Evolutionary conservation across 2,113 vertebrate species (phyloP).

Genomic region (Piaya cayana): DNA sequence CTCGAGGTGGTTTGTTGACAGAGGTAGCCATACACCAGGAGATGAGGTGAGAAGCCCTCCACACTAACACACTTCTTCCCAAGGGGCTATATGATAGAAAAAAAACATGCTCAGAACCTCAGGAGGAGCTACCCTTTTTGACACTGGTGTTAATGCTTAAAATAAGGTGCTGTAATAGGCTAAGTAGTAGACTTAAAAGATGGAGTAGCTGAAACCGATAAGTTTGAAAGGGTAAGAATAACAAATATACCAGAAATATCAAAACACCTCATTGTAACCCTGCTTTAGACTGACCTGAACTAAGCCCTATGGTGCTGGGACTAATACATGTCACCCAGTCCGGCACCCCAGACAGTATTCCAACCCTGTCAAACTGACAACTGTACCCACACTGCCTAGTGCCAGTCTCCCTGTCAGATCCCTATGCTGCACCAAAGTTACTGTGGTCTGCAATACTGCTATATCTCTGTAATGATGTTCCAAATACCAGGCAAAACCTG

Average conservation of each 20-base stretch:
- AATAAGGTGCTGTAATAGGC: not conserved
- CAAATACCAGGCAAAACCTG: fast-evolving
- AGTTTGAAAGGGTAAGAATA: not conserved
- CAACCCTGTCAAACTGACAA: not conserved
- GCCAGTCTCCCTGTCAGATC: not conserved
- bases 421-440: not conserved
- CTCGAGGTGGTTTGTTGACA: no score
- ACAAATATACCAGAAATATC: not conserved
- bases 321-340: fast-evolving
- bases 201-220: fast-evolving
- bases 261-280: not conserved
- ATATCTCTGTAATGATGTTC: fast-evolving
- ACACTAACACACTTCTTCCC: not conserved
- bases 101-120: not conserved
- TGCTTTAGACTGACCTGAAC: not conserved
- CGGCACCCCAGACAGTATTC: not conserved
- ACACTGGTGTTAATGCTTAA: not conserved
- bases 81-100: not conserved
- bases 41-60: not conserved
- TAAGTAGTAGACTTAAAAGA: not conserved
- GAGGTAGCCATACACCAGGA: not conserved
- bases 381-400: not conserved
- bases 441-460: not conserved
- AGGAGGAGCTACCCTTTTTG: fast-evolving
- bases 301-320: not conserved